Evolutionary conservation across 1,140 invertebrate genomes (phyloP), one percentile per base, ranked within the genome.

Genomic region (Drosophila mayri): DNA sequence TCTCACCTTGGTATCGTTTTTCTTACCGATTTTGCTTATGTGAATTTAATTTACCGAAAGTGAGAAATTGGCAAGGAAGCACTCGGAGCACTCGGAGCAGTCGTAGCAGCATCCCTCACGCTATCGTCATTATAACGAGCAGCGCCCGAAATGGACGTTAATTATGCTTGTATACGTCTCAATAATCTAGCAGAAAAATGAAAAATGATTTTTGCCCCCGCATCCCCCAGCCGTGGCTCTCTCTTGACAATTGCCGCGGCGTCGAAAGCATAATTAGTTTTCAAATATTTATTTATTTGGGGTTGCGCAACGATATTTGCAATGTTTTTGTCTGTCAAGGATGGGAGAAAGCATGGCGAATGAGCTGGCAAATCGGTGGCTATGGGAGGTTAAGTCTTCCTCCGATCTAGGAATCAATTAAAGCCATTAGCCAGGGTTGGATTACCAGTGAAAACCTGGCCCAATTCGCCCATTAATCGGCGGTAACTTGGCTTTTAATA

Each of bases 21-120:
- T 76, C 55, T 68, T 68, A 43, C 41, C 50, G 55, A 68, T 76
- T 77, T 77, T 68, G 73, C 55, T 77, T 77, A 77, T 70, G 75
- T 52, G 75, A 77, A 77, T 77, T 77, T 77, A 77, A 77, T 77
- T 76, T 68, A 77, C 57, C 55, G 63, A 76, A 76, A 68, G 47
- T 68, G 74, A 76, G 74, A 61, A 64, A 61, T 57, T 47, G 41
- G n/a, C 71, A 32, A 38, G 37, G 50, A 71, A 49, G 41, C 70
- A 32, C 40, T 25, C 20, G n/a, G 25, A 16, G 41, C 16, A n/a
- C 7, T 16, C 16, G 18, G 18, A 47, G 41, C 68, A 32, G 35
- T 32, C n/a, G 20, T 38, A 10, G 25, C 4, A 8, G 62, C 38
- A 46, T 57, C 67, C 46, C 75, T 66, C 73, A 76, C 61, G 71